Evolutionary conservation across 2,113 vertebrate species (phyloP).

Genomic region (Candoia aspera): DNA sequence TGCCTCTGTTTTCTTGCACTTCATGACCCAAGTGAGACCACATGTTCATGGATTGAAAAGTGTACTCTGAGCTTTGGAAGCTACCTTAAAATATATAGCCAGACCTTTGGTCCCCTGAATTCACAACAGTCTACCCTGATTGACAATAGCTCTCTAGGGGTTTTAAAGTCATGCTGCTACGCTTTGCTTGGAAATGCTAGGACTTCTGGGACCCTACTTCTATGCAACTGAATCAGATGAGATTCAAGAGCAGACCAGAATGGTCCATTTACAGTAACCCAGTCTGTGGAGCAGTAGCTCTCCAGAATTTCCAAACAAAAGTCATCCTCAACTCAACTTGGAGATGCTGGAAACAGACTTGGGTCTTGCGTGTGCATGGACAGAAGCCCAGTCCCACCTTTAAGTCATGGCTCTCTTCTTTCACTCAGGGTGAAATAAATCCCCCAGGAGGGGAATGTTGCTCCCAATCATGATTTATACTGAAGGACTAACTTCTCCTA

Average conservation of each 20-base stretch:
- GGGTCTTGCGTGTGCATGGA: too few relatives aligned
- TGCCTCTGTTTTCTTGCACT: neutral
- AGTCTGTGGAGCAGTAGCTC: neutral
- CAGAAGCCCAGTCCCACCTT: too few relatives aligned
- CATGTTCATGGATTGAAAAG: neutral
- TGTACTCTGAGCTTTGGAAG: too few relatives aligned
- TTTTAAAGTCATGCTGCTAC: neutral
- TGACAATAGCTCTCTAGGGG: neutral
- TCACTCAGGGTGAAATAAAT: too few relatives aligned
- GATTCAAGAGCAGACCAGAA: neutral
- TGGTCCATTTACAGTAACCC: neutral
- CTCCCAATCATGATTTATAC: too few relatives aligned
- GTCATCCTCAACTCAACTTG: neutral
- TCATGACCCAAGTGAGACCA: neutral
- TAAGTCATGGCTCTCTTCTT: too few relatives aligned
- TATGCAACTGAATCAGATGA: too few relatives aligned
- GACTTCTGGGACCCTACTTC: neutral
- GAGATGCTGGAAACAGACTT: neutral
- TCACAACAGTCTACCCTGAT: neutral
- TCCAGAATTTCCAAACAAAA: neutral
- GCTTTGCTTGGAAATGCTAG: neutral
- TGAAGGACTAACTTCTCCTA: too few relatives aligned
- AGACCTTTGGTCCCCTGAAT: neutral
- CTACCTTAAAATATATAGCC: neutral
- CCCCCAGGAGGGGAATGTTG: too few relatives aligned